Base-by-base conservation (phyloP, 2,797 vertebrate species). In the Crypturellus tataupa region DNA sequence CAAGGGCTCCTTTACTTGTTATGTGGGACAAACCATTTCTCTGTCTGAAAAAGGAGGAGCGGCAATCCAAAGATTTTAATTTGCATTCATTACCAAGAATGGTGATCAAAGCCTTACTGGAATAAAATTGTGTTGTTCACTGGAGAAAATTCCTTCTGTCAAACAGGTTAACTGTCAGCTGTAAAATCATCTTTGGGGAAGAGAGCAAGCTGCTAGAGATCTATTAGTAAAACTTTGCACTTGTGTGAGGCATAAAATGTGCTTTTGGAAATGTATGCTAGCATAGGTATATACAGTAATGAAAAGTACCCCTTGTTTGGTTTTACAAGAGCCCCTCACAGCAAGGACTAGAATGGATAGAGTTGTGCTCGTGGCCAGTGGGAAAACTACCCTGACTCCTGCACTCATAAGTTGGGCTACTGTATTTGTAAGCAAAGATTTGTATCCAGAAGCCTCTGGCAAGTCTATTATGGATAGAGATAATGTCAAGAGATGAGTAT, bases 91-190 rank as follows among this genome's bases (percentile, higher is more conserved):
- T 80, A 78, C 42, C 37, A 56, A 44, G 84, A 71, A 59, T 47
- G 29, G 4, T 85, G 76, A 90, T 89, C 59, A 93, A 87, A 95
- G 69, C 11, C 44, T 70, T 78, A 33, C 56, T 39, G 65, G 40
- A 89, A 85, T 81, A 93, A 82, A 80, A 78, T 46, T 56, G 39
- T 89, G 80, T 67, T 12, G 23, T 12, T 69, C 53, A 23, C 51
- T 80, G 31, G 23, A 81, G 78, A 78, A 75, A 64, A 39, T 69
- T 2, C 76, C 18, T 70, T 49, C 37, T 78, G 89, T 91, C 63
- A 68, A 79, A 31, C 27, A 46, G 53, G 5, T 63, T 55, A 80
- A 15, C 55, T 88, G 75, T 84, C 70, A 85, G 37, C 27, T 78
- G 23, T 68, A 58, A 92, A 92, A 64, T 70, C n/a, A 7, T 11